A percentile compares a stretch with the other conserved stretches of the same genome.
Conservation (phyloP, 2,113 vertebrate species). For the Oophaga pumilio region DNA sequence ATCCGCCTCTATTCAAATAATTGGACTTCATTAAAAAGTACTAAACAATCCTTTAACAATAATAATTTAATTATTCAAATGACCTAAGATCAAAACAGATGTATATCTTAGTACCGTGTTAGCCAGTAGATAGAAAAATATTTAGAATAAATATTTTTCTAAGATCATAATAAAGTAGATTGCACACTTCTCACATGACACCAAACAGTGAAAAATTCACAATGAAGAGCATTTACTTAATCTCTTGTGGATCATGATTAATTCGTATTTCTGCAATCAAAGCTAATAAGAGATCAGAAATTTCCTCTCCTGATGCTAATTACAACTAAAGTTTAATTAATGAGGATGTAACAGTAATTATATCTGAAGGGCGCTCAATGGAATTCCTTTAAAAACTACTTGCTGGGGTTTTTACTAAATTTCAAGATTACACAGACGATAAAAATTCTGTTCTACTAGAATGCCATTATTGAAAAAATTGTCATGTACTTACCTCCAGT, state of each 20-base stretch:
- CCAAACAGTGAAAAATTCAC: background rate
- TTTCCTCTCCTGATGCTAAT: slow-evolving; percentile 23
- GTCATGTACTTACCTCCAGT: too few species aligned
- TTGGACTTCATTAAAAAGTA: too few species aligned
- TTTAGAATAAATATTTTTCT: too few species aligned
- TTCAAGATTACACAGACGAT: slow-evolving; percentile 6
- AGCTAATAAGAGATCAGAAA: background rate
- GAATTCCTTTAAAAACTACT: slow-evolving; percentile 10
- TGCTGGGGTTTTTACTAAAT: slow-evolving; percentile 4
- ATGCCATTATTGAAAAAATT: background rate
- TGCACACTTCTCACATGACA: background rate
- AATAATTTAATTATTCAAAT: too few species aligned
- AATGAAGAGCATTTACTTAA: background rate
- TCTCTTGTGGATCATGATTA: background rate
- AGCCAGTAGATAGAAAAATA: too few species aligned
- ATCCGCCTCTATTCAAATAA: too few species aligned
- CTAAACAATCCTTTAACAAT: too few species aligned
- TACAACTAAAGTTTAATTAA: slow-evolving; percentile 22
- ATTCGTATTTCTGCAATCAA: slow-evolving; percentile 4
- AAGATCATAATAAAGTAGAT: background rate
- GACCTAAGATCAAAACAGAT: too few species aligned
- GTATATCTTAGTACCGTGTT: too few species aligned
- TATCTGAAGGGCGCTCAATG: background rate
- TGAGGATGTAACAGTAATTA: slow-evolving; percentile 13
- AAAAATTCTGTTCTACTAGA: background rate